Base-by-base conservation (phyloP, 2,113 vertebrate species). In the Channa argus region DNA sequence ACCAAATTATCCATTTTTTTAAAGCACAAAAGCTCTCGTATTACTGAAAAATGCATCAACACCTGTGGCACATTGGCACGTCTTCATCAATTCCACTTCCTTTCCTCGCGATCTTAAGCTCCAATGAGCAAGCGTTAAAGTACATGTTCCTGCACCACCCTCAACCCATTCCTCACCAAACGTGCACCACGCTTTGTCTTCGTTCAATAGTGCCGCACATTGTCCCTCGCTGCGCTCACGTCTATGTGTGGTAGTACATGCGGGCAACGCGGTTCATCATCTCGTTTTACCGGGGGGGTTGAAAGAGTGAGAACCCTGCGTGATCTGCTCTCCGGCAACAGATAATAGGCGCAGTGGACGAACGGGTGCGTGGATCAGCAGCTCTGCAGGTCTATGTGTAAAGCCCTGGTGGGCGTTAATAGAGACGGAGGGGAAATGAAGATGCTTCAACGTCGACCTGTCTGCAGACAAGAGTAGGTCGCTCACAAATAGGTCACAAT, bases 391-490 rank as follows among this genome's bases (percentile, higher is more conserved):
- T 60, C 82, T 88, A 83, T 84, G 77, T 83, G 90, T 85, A 74
- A 85, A 81, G 63, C 43, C 33, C 44, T 64, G 63, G 90, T 91
- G 88, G 88, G 90, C 67, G 85, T 79, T 14, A 34, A 74, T 58
- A 69, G 70, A 79, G 63, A 71, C 34, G 4, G 45, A 50, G 53
- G 24, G 13, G 56, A 61, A 56, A 24, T 41, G n/a, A 39, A 77
- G 61, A 63, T 66, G 52, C 67, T 73, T 71, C 15, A 60, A 59
- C 15, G 34, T 33, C 36, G 55, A 58, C 54, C 80, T 47, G 73
- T 53, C 36, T 71, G 61, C 46, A 79, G 38, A 65, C 52, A 14
- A 60, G 51, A 60, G 63, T 63, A 44, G 60, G 45, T 60, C 72
- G 24, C 45, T 66, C 41, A 74, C 71, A 80, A 77, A 81, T 55